Evolutionary conservation across 2,113 vertebrate species (phyloP), one percentile per base, ranked within the genome.

Genomic region (Phrynocephalus versicolor): DNA sequence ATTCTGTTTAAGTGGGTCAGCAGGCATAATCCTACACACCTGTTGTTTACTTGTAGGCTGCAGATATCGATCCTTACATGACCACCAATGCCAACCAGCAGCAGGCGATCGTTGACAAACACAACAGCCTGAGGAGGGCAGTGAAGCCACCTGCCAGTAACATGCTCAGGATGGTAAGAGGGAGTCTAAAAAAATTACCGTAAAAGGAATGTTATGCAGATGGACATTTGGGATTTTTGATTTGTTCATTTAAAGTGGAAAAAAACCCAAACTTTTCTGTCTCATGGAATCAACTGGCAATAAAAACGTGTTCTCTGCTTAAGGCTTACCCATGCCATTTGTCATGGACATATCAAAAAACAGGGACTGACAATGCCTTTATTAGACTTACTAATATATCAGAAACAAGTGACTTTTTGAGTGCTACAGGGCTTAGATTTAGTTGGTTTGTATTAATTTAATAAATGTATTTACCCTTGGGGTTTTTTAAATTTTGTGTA

Each of bases 141-240:
- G 95, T 95, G 2, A 6, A 27, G 0, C 95, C 95, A n/a, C 9
- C 88, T 80, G 94, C 95, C 74, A 92, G 84, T 10, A 95, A 96
- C 79, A 95, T 96, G 95, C 16, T 93, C 83, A 95, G 86, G 78
- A 94, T 96, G 95, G 96, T 95, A 93, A 94, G 92, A 69, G 77
- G 1, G 6, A 2, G 35, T 15, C 10, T 78, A 2, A 72, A 79
- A 85, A 84, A 57, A 14, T 51, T 51, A n/a, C n/a, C n/a, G n/a
- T n/a, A 35, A 16, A 83, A 77, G 80, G 33, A 51, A 80, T 33
- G 67, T 6, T 45, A 3, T 14, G 73, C 30, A 9, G 64, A 6
- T 51, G 45, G 10, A 10, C 45, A 51, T 51, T 51, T 51, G 5
- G 45, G 5, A 51, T 5, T 51, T 51, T 51, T 51, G 10, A 51